Conservation (phyloP, 1,140 invertebrate genomes). For the Pseudomyrmex flavicornis region DNA sequence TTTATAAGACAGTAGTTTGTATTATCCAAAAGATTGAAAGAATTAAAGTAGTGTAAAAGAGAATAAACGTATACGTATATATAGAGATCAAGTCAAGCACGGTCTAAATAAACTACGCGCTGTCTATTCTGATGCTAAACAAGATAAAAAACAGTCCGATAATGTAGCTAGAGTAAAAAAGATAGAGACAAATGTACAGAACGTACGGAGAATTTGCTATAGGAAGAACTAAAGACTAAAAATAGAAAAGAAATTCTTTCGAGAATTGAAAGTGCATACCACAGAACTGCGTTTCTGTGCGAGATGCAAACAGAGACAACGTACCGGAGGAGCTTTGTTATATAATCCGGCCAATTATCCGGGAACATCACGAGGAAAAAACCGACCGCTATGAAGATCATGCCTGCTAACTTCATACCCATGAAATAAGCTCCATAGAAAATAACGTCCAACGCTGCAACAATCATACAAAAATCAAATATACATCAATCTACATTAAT, state of each 20-base stretch:
- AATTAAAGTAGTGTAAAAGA: constrained; percentile 24
- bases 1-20: background rate
- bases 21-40: constrained; percentile 25
- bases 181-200: constrained; percentile 68
- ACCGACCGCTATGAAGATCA: constrained; percentile 95
- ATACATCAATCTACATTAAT: no score
- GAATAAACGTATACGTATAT: constrained; percentile 44
- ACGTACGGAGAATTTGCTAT: constrained; percentile 72
- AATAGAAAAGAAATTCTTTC: constrained; percentile 68
- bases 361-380: constrained; percentile 98
- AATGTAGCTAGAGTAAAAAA: constrained; percentile 73
- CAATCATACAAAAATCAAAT: no score
- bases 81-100: constrained; percentile 55
- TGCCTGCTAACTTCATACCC: constrained; percentile 97
- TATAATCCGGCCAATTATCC: constrained; percentile 97
- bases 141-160: constrained; percentile 69
- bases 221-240: constrained; percentile 77
- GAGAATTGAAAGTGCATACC: constrained; percentile 80
- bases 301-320: constrained; percentile 73
- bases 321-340: constrained; percentile 94
- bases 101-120: constrained; percentile 75
- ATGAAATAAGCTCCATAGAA: constrained; percentile 94
- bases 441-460: constrained; percentile 93
- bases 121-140: constrained; percentile 79
- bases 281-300: constrained; percentile 63